Evolutionary conservation across 2,113 vertebrate genomes (phyloP), one percentile per base, ranked within the genome.

Genomic region (Centrocercus urophasianus): DNA sequence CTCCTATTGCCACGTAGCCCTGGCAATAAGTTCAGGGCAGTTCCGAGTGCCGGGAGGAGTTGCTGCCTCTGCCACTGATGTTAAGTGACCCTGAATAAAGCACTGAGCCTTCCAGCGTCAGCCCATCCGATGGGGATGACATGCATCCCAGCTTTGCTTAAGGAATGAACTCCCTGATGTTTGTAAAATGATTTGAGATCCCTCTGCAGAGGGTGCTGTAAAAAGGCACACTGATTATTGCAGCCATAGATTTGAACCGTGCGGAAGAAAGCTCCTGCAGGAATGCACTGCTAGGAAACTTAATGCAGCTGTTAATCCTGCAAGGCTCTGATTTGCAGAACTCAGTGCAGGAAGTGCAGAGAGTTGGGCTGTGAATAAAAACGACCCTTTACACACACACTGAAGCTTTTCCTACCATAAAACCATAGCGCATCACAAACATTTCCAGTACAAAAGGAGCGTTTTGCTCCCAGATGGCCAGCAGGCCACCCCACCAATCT

Each of bases 161-260:
- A 78, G 52, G 90, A 95, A 93, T 95, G 90, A 93, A 89, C 83
- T 94, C 93, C 90, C 75, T 83, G 72, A 75, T 48, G 64, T 72
- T 69, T 65, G 43, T 61, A 34, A 70, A 69, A 76, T 63, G 4
- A 80, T 82, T 84, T 65, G 73, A 91, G 80, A 88, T 69, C n/a
- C 76, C 86, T 92, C 86, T 75, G 47, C 57, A 88, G 74, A 79
- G 11, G 0, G 54, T 81, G 76, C 78, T 72, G 61, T 25, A 61
- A 69, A 86, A 95, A 79, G 88, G 73, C 83, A 90, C 65, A 48
- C 42, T 60, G 61, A 28, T 60, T 60, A 69, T 38, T 54, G 43
- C 66, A 67, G 32, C 75, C 69, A 34, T 19, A 75, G 89, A 96
- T 95, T 67, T 67, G 32, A 88, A 22, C 73, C 34, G 1, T 11